Base-by-base conservation (phyloP, 2,888 invertebrate species). In the Ophion costatus region DNA sequence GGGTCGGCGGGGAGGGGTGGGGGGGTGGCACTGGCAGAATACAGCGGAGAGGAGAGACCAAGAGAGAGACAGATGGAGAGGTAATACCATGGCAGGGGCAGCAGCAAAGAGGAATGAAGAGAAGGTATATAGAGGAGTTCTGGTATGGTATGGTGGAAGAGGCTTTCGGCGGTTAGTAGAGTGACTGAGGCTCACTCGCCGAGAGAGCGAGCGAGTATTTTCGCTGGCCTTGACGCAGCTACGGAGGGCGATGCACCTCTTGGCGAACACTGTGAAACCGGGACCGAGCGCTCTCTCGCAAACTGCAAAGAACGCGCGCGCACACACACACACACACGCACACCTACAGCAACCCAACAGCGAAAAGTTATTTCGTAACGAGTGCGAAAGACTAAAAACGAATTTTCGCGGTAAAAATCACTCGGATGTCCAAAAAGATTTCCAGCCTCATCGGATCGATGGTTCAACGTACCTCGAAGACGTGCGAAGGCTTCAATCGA, bases 181-280 rank as follows among this genome's bases (percentile, higher is more conserved):
- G 83, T 84, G 86, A 81, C 85, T 83, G 87, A 87, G 29, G 85
- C 84, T 83, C 85, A 86, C 70, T 84, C 81, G 82, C 79, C 80
- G 74, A 77, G 83, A 71, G 82, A 78, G 84, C 87, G 84, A 87
- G 88, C 85, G 86, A 91, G 91, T 91, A 93, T 93, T 93, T 93
- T 93, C 92, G 93, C 93, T 93, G 93, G 93, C 93, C 93, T 93
- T 93, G 93, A 93, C 93, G 93, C 93, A 93, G 91, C 93, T 90
- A 87, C 92, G 92, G 93, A 93, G 93, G 93, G 93, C 93, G 93
- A 93, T 93, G 93, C 93, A 93, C 93, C 93, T 92, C 90, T 90
- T 92, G 91, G 91, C 90, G 91, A 91, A 92, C 92, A 92, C 91
- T 91, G 91, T 91, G 90, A 92, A 91, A 92, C 91, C 91, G 91